phyloP scores from a whole-genome alignment of 2,888 invertebrate species.

The Trichopoda pennipes region DNA sequence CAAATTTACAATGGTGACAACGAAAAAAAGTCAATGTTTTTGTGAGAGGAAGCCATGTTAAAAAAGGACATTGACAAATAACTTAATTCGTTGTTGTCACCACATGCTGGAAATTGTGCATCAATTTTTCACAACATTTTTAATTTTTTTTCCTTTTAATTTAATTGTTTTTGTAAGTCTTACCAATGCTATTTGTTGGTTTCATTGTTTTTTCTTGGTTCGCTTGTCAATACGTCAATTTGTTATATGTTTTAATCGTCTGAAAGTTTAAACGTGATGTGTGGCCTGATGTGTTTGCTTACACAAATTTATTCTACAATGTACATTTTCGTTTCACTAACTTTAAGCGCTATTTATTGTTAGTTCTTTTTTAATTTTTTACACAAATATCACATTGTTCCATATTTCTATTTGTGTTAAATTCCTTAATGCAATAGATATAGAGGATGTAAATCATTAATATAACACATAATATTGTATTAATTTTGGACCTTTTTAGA shows the following conservation, averaged over 20 bases:
- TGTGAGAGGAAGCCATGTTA: conserved; percentile 27
- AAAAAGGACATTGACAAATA: conserved; percentile 69
- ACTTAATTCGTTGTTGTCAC: conserved; percentile 68
- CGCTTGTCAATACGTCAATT: conserved; percentile 64
- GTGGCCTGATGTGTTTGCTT: conserved; percentile 21
- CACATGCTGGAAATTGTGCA: conserved; percentile 66
- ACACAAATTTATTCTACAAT: conserved; percentile 1
- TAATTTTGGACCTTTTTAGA: too few relatives aligned
- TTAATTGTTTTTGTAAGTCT: conserved; percentile 35
- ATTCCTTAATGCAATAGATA: too few relatives aligned
- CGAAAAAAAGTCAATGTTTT: neutral
- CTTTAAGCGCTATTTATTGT: conserved; percentile 48
- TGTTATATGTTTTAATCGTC: conserved; percentile 48
- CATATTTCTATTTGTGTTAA: too few relatives aligned
- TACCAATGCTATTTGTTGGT: conserved; percentile 35
- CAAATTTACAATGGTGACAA: neutral
- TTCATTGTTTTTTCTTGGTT: conserved; percentile 32
- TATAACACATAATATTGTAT: too few relatives aligned
- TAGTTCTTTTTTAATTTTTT: neutral
- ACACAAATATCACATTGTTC: neutral
- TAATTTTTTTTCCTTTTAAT: conserved; percentile 9
- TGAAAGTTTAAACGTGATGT: conserved; percentile 44
- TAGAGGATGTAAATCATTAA: too few relatives aligned
- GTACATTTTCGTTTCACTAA: conserved; percentile 20
- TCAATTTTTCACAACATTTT: conserved; percentile 62